phyloP scores from a whole-genome alignment of 2,888 invertebrate genomes.

The Melitaea athalia region DNA sequence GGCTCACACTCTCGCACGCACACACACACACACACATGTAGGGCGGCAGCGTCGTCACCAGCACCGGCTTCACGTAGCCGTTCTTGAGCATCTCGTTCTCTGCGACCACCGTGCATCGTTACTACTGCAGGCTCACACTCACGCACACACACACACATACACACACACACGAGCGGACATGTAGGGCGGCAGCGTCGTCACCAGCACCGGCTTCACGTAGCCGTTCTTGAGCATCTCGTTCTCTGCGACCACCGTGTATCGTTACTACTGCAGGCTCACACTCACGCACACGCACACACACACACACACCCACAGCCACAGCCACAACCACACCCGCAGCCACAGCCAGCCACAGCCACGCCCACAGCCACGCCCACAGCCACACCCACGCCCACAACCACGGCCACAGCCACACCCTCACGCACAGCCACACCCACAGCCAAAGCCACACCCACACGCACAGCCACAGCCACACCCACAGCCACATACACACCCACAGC shows the following conservation, averaged over 20 bases:
- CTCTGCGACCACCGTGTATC: conserved; percentile 46
- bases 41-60: conserved; percentile 92
- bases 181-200: conserved; percentile 92
- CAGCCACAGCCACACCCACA: too few relatives aligned
- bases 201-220: conserved; percentile 92
- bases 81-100: conserved; percentile 84
- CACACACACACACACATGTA: conserved; percentile 77
- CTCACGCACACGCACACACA: not conserved
- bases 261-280: not conserved
- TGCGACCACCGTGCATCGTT: conserved; percentile 32
- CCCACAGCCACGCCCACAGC: too few relatives aligned
- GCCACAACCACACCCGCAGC: too few relatives aligned
- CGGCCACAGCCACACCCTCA: too few relatives aligned
- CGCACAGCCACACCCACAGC: too few relatives aligned
- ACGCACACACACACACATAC: not conserved
- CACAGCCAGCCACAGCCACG: too few relatives aligned
- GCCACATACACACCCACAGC: too few relatives aligned
- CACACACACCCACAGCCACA: not conserved
- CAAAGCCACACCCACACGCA: too few relatives aligned
- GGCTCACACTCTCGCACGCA: not conserved
- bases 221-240: conserved; percentile 87
- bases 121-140: not conserved
- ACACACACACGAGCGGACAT: too few relatives aligned
- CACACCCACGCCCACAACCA: too few relatives aligned
- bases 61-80: conserved; percentile 92